Conservation (phyloP, 2,797 vertebrate genomes). For the Philypnodon macrostomus region DNA sequence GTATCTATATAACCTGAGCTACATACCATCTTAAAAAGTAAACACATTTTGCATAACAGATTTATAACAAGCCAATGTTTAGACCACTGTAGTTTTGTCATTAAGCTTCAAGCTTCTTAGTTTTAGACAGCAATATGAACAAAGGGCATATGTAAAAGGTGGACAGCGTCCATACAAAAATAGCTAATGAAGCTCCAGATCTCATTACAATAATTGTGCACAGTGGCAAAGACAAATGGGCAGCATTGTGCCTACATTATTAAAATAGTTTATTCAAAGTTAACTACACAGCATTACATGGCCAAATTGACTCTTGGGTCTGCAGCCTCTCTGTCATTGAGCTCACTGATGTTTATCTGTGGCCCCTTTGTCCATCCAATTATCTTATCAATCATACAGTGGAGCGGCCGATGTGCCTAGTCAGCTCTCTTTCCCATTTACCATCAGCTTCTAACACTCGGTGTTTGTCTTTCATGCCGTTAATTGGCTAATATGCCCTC, state of each 20-base stretch:
- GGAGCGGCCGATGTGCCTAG: slow-evolving; percentile 37
- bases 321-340: slow-evolving; percentile 34
- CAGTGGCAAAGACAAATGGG: slow-evolving; percentile 8
- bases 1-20: neutral
- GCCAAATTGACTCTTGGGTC: slow-evolving; percentile 16
- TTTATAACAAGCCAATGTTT: neutral
- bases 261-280: slow-evolving; percentile 19
- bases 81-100: neutral
- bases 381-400: slow-evolving; percentile 52
- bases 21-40: neutral
- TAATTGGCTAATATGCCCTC: slow-evolving; percentile 61
- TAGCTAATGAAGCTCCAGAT: slow-evolving; percentile 5
- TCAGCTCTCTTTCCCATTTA: slow-evolving; percentile 38
- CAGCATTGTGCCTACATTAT: slow-evolving; percentile 2
- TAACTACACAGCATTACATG: slow-evolving; percentile 18
- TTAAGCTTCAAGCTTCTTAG: neutral
- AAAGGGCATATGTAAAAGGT: neutral
- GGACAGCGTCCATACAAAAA: slow-evolving; percentile 4
- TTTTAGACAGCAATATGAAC: neutral
- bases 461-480: slow-evolving; percentile 51
- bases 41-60: neutral
- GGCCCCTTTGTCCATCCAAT: slow-evolving; percentile 37
- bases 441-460: slow-evolving; percentile 19
- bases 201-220: slow-evolving; percentile 10
- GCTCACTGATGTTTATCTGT: slow-evolving; percentile 39